phyloP scores from a whole-genome alignment of 2,797 vertebrate genomes.

The Neopelma chrysocephalum region DNA sequence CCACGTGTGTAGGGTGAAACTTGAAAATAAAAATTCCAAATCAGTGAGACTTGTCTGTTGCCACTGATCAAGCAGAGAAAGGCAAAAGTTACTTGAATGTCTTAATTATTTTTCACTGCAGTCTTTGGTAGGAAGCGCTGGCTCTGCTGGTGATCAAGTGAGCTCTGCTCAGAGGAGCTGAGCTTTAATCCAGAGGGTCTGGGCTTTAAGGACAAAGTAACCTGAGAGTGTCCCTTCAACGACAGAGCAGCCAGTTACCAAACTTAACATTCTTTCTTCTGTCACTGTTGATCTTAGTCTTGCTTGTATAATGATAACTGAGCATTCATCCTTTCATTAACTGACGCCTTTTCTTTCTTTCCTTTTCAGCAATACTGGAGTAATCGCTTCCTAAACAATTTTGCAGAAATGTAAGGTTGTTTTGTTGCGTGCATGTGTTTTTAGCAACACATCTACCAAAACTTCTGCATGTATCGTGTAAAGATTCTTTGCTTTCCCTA shows the following conservation, averaged over 20 bases:
- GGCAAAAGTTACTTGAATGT: background rate
- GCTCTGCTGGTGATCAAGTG: background rate
- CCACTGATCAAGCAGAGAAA: background rate
- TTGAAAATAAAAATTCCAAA: background rate
- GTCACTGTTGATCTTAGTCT: slow-evolving; percentile 66
- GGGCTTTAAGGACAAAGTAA: background rate
- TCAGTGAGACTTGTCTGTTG: background rate
- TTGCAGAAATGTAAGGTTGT: slow-evolving; percentile 85
- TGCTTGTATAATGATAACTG: slow-evolving; percentile 62
- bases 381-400: slow-evolving; percentile 85
- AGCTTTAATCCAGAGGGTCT: background rate
- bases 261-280: slow-evolving; percentile 57
- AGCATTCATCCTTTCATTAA: slow-evolving; percentile 71
- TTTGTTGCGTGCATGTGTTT: slow-evolving; percentile 85
- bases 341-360: slow-evolving; percentile 78
- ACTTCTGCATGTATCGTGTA: slow-evolving; percentile 82
- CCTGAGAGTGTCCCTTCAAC: slow-evolving; percentile 55
- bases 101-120: background rate
- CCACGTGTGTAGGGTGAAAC: rapidly evolving
- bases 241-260: slow-evolving; percentile 23
- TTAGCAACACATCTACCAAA: slow-evolving; percentile 81
- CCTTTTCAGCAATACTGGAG: slow-evolving; percentile 86
- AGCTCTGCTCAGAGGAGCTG: background rate
- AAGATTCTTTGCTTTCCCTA: slow-evolving; percentile 66
- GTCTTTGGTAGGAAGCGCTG: background rate